Percentiles rank a stretch among this genome's conserved stretches.
Conservation (phyloP, 2,888 invertebrate genomes). For the Fissipunctia ypsillon region DNA sequence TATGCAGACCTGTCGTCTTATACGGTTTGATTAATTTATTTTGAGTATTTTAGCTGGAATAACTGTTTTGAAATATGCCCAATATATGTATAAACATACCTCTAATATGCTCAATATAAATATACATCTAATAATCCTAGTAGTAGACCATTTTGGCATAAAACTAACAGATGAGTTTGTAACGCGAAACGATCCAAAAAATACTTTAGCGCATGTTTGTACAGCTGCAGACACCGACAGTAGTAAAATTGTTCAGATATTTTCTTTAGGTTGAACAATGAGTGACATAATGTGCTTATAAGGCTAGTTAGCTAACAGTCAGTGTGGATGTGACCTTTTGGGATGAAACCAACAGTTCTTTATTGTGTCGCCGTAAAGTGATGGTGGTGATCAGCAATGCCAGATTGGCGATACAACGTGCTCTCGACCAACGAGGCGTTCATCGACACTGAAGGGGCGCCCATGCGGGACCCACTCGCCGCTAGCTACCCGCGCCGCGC, state of each 20-base stretch:
- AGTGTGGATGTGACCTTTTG: conserved; percentile 66
- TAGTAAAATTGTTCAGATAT: conserved; percentile 73
- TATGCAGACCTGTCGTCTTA: neutral
- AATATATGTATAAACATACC: neutral
- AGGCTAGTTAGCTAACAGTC: conserved; percentile 52
- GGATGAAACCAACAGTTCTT: conserved; percentile 71
- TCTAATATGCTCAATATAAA: too few species aligned
- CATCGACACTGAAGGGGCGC: conserved; percentile 80
- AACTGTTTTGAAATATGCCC: neutral
- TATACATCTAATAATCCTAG: conserved; percentile 10
- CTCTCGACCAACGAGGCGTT: conserved; percentile 89
- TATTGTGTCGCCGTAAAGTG: conserved; percentile 77
- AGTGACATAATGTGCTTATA: conserved; percentile 72
- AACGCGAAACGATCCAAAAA: conserved; percentile 29
- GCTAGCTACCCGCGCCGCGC: conserved; percentile 89
- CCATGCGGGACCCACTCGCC: conserved; percentile 82
- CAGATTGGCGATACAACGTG: conserved; percentile 90
- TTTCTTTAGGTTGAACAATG: conserved; percentile 72
- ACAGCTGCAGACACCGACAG: conserved; percentile 81
- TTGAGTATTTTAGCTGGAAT: neutral
- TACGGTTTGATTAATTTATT: conserved; percentile 6
- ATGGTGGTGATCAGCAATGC: conserved; percentile 87
- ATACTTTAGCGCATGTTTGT: conserved; percentile 69
- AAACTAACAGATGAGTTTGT: conserved; percentile 33
- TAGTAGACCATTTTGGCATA: conserved; percentile 14